A percentile compares a stretch with the other conserved stretches of the same genome.
These are phyloP conservation scores for Petrolisthes manimaculis DNA, from an alignment of 2,888 invertebrate species.

Conservation along the genomic window DNA sequence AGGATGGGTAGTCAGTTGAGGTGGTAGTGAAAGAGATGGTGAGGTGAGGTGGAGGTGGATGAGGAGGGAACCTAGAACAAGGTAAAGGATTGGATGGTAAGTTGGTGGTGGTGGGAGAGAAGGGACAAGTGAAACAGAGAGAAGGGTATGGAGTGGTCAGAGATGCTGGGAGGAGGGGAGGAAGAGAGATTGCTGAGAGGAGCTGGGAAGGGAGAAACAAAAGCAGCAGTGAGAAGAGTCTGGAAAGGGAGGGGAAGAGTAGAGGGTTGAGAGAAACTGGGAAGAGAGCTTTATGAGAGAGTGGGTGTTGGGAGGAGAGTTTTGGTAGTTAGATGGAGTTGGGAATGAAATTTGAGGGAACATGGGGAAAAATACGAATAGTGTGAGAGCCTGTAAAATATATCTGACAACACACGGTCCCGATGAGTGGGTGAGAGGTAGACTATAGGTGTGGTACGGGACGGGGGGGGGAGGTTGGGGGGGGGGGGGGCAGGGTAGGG, in stretches of 20 bases:
- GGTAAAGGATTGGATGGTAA: no score
- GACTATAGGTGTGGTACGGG: no score
- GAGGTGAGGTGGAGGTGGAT: no score
- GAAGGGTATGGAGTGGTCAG: not conserved
- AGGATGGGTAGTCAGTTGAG: no score
- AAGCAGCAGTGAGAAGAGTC: not conserved
- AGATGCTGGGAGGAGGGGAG: not conserved
- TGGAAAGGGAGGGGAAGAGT: not conserved
- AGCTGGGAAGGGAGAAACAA: not conserved
- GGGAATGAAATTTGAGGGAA: not conserved
- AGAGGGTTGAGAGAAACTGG: not conserved
- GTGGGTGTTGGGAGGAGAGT: constrained; percentile 15
- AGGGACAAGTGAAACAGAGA: not conserved
- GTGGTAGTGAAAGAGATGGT: no score
- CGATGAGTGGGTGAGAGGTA: not conserved
- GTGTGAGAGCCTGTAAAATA: not conserved
- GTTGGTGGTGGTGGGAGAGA: no score
- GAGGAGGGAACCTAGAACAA: no score
- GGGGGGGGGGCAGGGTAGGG: not conserved
- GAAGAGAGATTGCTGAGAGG: no score
- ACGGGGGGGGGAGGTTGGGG: not conserved
- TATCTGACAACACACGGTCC: not conserved
- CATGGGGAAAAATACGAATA: not conserved
- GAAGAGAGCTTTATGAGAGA: not conserved
- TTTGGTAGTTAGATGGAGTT: constrained; percentile 2